Conservation (phyloP, 2,888 invertebrate species). For the Acholoe squamosa region DNA sequence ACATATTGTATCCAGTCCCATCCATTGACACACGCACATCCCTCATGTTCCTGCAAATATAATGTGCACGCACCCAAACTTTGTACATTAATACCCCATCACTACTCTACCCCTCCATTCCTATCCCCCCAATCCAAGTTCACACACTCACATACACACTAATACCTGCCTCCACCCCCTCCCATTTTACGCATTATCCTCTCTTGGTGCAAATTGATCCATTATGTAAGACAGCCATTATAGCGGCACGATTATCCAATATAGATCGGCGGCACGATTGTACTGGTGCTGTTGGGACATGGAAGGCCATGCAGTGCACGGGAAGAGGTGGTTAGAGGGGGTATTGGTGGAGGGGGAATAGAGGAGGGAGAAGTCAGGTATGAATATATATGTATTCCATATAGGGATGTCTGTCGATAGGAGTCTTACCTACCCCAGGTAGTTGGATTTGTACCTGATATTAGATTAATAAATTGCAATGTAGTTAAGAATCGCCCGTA, state of each 20-base stretch:
- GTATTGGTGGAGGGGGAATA: not conserved
- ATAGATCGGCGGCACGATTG: constrained; percentile 30
- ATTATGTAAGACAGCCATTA: constrained; percentile 42
- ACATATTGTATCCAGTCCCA: too few relatives aligned
- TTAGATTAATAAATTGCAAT: too few relatives aligned
- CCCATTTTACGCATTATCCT: constrained; percentile 3
- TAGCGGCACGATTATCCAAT: constrained; percentile 49
- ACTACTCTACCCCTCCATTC: not conserved
- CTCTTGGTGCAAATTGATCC: constrained; percentile 47
- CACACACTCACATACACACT: not conserved
- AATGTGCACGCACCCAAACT: not conserved
- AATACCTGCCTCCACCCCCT: not conserved
- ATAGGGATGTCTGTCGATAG: too few relatives aligned
- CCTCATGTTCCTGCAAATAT: not conserved
- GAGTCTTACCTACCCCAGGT: too few relatives aligned
- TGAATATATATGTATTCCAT: not conserved
- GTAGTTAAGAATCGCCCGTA: too few relatives aligned
- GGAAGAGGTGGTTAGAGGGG: not conserved
- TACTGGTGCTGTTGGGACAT: not conserved
- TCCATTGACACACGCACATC: too few relatives aligned
- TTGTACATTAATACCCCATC: not conserved
- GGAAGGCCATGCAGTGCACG: not conserved
- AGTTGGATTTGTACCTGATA: too few relatives aligned
- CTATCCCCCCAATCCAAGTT: not conserved
- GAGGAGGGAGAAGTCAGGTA: not conserved